Evolutionary conservation across 2,797 vertebrate genomes (phyloP).

Genomic region (Acanthurus lineatus): DNA sequence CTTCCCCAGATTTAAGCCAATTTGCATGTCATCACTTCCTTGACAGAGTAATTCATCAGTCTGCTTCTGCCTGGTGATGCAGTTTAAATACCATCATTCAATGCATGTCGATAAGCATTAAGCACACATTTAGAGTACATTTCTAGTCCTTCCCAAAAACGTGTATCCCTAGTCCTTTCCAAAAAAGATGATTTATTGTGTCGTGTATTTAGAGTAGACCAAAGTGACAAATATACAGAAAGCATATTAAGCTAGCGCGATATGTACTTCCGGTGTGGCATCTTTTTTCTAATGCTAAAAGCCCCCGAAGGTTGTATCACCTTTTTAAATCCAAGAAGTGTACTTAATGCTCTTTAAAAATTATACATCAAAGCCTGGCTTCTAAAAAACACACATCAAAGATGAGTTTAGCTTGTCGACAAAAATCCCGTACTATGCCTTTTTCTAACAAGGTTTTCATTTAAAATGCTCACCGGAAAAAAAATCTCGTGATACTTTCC

Average conservation of each 20-base stretch:
- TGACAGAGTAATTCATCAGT: neutral
- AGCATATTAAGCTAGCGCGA: neutral
- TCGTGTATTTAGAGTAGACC: neutral
- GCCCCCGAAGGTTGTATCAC: fast-evolving
- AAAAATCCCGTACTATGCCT: neutral
- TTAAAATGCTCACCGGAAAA: conserved; percentile 21
- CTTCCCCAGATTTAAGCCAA: neutral
- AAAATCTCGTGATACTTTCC: neutral
- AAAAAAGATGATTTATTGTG: neutral
- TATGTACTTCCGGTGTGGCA: conserved; percentile 7
- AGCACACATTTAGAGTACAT: neutral
- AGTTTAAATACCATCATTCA: neutral
- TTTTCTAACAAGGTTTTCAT: neutral
- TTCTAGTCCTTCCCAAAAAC: neutral
- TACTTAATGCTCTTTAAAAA: neutral
- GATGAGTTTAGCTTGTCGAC: neutral
- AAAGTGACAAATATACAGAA: neutral
- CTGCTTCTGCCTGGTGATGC: neutral
- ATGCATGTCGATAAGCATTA: neutral
- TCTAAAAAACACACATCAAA: neutral
- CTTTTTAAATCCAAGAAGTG: neutral
- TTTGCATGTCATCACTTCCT: neutral
- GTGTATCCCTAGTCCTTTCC: too few relatives aligned
- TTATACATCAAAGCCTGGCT: neutral
- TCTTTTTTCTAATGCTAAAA: neutral